Base-by-base conservation (phyloP, 2,113 vertebrate species). In the Vimba vimba region DNA sequence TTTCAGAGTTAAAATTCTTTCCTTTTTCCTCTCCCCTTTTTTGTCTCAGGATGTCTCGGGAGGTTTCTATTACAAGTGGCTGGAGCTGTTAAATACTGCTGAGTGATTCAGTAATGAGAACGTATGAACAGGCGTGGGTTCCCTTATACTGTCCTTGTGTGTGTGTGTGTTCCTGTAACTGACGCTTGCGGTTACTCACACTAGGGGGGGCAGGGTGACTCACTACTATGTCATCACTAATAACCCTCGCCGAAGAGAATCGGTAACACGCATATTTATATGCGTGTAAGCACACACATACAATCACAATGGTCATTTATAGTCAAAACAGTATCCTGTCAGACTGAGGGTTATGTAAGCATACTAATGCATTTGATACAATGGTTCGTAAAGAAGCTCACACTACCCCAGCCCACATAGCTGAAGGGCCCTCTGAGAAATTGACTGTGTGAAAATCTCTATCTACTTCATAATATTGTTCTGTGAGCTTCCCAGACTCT, bases 221-320 rank as follows among this genome's bases (percentile, higher is more conserved):
- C 93, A 96, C 92, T 90, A 91, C 91, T 94, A 93, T 95, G 91
- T 94, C 94, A 95, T 95, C 93, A 94, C 91, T 95, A 95, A 93
- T 73, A 91, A 88, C 94, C 30, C 64, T 73, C 91, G 87, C 55
- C 90, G 89, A 92, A 84, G 64, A 64, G 62, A 81, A 82, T 86
- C 21, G 27, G 57, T 79, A 92, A 88, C 91, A 91, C 92, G 91
- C 86, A 79, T 45, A 75, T 43, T 66, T 52, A 81, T 79, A 83
- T 64, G 62, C 39, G 13, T 21, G n/a, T 39, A 43, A 21, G 43
- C 84, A 86, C 50, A 84, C 57, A 76, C 25, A 84, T 79, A 69
- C 25, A 84, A 77, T 57, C 80, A 86, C 64, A 86, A 57, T 76
- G 52, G 27, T 43, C 79, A 30, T 39, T 66, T 66, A 82, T 39